Evolutionary conservation across 2,888 invertebrate species (phyloP).

Genomic region (Calameuta filiformis): DNA sequence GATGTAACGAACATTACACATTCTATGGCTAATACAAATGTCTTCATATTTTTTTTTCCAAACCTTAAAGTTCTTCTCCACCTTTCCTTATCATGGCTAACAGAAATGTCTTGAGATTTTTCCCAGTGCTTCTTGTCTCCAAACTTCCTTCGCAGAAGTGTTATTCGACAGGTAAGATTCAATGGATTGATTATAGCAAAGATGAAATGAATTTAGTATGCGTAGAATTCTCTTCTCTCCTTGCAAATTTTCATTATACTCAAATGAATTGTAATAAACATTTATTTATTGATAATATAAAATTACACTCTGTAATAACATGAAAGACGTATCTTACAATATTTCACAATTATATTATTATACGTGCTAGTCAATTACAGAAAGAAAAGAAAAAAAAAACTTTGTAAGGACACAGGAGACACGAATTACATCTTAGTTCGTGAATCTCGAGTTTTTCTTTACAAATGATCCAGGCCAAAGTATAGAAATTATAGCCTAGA

Average conservation of each 20-base stretch:
- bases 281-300: conserved; percentile 61
- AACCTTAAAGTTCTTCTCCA: background rate
- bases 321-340: conserved; percentile 61
- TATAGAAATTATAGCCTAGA: background rate
- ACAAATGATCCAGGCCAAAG: background rate
- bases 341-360: conserved; percentile 53
- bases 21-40: background rate
- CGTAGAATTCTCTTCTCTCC: background rate
- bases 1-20: conserved; percentile 55
- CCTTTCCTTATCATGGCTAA: no score
- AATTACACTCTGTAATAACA: conserved; percentile 59
- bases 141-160: background rate
- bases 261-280: conserved; percentile 39
- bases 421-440: conserved; percentile 10
- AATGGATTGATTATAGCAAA: background rate
- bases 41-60: background rate
- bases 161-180: background rate
- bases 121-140: background rate
- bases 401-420: background rate
- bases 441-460: conserved; percentile 6
- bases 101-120: no score
- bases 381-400: background rate
- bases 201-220: background rate
- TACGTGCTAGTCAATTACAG: conserved; percentile 8
- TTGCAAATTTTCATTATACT: background rate